Conservation (phyloP, 2,888 invertebrate genomes). For the Drepanosiphum platanoidis region DNA sequence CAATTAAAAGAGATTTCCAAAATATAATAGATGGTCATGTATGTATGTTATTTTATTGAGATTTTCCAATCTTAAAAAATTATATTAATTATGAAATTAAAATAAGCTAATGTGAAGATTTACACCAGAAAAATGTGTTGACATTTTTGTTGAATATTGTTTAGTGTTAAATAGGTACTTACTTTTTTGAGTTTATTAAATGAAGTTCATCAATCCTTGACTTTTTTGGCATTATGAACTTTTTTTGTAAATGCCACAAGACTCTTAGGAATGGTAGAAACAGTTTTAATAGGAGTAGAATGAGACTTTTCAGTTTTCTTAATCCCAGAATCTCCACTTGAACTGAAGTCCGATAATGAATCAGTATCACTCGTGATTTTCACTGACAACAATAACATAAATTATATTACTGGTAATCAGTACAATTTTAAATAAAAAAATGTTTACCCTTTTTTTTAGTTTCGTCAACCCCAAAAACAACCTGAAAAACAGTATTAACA, state of each 20-base stretch:
- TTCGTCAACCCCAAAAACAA: conserved; percentile 83
- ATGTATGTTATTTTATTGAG: too few species aligned
- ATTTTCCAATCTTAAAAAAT: too few species aligned
- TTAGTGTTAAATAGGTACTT: conserved; percentile 9
- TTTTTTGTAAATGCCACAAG: conserved; percentile 45
- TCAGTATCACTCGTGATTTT: conserved; percentile 89
- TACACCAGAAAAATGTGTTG: too few species aligned
- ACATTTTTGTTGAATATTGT: too few species aligned
- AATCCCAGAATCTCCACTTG: too few species aligned
- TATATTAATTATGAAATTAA: too few species aligned
- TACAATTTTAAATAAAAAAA: conserved; percentile 64
- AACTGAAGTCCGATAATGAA: conserved; percentile 77
- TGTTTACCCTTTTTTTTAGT: conserved; percentile 63
- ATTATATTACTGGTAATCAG: conserved; percentile 60
- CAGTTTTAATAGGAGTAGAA: conserved; percentile 59
- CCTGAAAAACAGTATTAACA: conserved; percentile 70
- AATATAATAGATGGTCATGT: too few species aligned
- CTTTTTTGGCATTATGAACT: conserved; percentile 46
- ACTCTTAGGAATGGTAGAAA: conserved; percentile 48
- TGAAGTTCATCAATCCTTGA: conserved; percentile 54
- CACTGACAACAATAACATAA: conserved; percentile 69
- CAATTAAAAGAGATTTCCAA: too few species aligned
- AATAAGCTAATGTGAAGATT: too few species aligned
- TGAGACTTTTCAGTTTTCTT: conserved; percentile 65
- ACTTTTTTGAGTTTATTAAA: conserved; percentile 59